phyloP scores from a whole-genome alignment of 2,888 invertebrate genomes.

The Synanthedon myopaeformis region DNA sequence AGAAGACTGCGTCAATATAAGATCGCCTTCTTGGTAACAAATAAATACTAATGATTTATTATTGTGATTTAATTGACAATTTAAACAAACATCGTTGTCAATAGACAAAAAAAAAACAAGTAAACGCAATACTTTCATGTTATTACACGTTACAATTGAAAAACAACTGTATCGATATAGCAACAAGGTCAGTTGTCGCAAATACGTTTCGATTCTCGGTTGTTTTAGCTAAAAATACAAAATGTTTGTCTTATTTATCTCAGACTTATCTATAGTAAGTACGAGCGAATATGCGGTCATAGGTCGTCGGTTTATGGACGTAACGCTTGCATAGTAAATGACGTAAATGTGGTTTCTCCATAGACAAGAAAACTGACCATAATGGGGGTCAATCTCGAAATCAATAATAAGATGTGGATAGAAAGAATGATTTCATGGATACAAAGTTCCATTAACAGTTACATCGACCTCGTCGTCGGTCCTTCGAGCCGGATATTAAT shows the following conservation, averaged over 20 bases:
- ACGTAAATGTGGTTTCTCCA: constrained; percentile 16
- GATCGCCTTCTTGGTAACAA: no score
- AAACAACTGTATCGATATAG: constrained; percentile 15
- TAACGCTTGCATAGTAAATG: constrained; percentile 2
- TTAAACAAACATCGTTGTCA: no score
- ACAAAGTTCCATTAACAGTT: no score
- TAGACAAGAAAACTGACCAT: no score
- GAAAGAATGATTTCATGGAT: no score
- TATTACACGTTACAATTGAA: constrained; percentile 3
- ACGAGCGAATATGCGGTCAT: constrained; percentile 6
- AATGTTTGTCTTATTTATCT: constrained; percentile 35
- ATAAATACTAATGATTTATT: no score
- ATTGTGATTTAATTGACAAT: no score
- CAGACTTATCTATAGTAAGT: constrained; percentile 8
- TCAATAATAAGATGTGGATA: no score
- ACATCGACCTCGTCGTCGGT: no score
- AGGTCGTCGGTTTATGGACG: neutral
- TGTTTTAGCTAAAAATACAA: constrained; percentile 17
- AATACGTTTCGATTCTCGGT: constrained; percentile 1
- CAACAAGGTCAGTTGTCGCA: constrained; percentile 15
- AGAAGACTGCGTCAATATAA: no score
- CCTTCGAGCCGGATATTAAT: no score
- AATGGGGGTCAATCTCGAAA: no score
- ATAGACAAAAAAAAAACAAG: constrained; percentile 11
- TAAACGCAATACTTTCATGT: constrained; percentile 4